Conservation (phyloP, 2,113 vertebrate species). For the Psettodes erumei region DNA sequence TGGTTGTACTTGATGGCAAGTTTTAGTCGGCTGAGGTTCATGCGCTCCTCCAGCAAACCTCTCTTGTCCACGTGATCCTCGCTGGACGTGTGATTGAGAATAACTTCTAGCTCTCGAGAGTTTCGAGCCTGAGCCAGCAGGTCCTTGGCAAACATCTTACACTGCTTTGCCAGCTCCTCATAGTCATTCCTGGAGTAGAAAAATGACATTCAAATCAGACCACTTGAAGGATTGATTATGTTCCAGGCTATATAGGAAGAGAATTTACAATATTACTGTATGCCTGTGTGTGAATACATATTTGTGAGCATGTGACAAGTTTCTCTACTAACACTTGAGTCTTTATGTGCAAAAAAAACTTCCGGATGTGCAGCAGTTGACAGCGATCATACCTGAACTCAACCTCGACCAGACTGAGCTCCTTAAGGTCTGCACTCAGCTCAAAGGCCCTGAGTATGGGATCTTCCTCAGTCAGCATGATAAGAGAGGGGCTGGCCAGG, state of each 20-base stretch:
- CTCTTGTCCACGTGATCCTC: constrained; percentile 94
- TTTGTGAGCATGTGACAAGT: background rate
- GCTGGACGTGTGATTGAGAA: constrained; percentile 94
- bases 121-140: constrained; percentile 98
- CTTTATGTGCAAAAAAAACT: no score
- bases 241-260: background rate
- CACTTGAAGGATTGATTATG: background rate
- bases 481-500: constrained; percentile 95
- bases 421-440: constrained; percentile 95
- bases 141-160: constrained; percentile 99
- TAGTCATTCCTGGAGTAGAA: constrained; percentile 91
- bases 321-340: no score
- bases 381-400: constrained; percentile 91
- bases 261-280: background rate
- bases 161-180: constrained; percentile 96
- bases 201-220: constrained; percentile 31
- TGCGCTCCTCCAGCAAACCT: constrained; percentile 95
- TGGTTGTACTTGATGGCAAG: constrained; percentile 99
- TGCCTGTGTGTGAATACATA: background rate
- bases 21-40: constrained; percentile 98
- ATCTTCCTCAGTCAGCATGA: constrained; percentile 98
- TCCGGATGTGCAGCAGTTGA: background rate
- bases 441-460: constrained; percentile 97
- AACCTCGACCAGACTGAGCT: constrained; percentile 97
- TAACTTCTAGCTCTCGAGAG: constrained; percentile 97